Evolutionary conservation across 2,797 vertebrate genomes (phyloP), one percentile per base, ranked within the genome.

Genomic region (Rhynchotus rufescens): DNA sequence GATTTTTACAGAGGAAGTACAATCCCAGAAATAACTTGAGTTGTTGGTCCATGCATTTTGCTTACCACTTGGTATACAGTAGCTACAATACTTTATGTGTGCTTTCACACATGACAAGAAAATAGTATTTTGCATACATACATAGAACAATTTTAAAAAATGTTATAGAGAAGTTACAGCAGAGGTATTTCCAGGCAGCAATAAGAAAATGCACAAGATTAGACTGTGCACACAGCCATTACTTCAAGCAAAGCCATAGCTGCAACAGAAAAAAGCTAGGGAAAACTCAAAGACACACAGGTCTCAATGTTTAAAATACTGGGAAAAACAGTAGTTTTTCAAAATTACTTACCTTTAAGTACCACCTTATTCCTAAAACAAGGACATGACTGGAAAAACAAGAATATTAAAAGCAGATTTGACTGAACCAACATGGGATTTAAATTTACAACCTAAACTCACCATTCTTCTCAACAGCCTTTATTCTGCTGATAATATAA

Each of bases 401-500:
- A 90, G 82, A 80, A 61, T 77, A 95, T 60, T 90, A 87, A 94
- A 97, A 96, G 90, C 73, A 47, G 56, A 92, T 92, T 72, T 92
- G 92, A 96, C 88, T 92, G 60, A 95, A 90, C 77, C 91, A 80
- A 91, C 47, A 71, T 16, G 82, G 91, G 85, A 86, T 80, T 93
- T 78, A 94, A 76, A 91, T 79, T 92, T 64, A 82, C 40, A 91
- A 69, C 97, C 98, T 97, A 96, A 98, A 99, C 99, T 99, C 98
- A 99, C 99, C 99, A 94, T 99, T 98, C 97, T 97, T 97, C 96
- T 98, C 96, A 98, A 98, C 96, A 97, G 98, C 97, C 97, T 98
- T 98, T 97, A 98, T 98, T 98, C 98, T 98, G 98, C 97, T 98
- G 98, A 98, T 97, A 97, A 98, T 21, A 97, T 98, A 98, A 98